Percentiles rank a stretch among this genome's conserved stretches.
Conservation (phyloP, 2,888 invertebrate genomes). For the Hesperia comma region DNA sequence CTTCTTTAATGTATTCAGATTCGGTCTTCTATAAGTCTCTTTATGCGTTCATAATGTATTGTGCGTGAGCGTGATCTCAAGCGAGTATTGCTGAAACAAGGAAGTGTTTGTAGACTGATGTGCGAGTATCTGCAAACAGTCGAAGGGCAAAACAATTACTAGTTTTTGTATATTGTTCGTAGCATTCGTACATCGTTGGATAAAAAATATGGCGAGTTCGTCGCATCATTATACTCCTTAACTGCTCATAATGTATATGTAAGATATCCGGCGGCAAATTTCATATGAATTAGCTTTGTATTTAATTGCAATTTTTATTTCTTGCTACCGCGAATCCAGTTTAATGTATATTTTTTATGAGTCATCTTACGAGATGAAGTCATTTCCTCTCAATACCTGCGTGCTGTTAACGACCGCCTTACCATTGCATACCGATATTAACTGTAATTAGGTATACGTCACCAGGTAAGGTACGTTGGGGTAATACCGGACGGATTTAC, state of each 20-base stretch:
- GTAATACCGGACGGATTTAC: no score
- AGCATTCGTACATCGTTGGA: conserved; percentile 8
- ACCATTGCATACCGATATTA: background rate
- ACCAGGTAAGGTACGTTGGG: no score
- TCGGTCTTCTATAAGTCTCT: conserved; percentile 3
- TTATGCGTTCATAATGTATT: conserved; percentile 15
- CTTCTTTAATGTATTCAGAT: background rate
- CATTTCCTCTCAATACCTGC: conserved; percentile 19
- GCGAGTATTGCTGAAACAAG: conserved; percentile 8
- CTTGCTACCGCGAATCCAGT: conserved; percentile 1
- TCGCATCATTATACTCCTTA: conserved; percentile 15
- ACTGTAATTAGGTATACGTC: no score
- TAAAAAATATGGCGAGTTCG: conserved; percentile 15
- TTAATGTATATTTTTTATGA: conserved; percentile 13
- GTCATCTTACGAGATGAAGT: conserved; percentile 20
- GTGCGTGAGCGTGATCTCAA: conserved; percentile 18
- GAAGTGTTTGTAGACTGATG: conserved; percentile 19
- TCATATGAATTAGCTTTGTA: conserved; percentile 19
- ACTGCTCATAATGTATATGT: conserved; percentile 9
- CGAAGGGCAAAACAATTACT: conserved; percentile 28
- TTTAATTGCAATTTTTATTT: conserved; percentile 14
- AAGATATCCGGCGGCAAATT: conserved; percentile 18
- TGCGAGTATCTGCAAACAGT: conserved; percentile 15
- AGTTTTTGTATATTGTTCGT: conserved; percentile 28
- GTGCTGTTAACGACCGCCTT: background rate